phyloP scores from a whole-genome alignment of 1,140 invertebrate species.

The Zaprionus inermis region DNA sequence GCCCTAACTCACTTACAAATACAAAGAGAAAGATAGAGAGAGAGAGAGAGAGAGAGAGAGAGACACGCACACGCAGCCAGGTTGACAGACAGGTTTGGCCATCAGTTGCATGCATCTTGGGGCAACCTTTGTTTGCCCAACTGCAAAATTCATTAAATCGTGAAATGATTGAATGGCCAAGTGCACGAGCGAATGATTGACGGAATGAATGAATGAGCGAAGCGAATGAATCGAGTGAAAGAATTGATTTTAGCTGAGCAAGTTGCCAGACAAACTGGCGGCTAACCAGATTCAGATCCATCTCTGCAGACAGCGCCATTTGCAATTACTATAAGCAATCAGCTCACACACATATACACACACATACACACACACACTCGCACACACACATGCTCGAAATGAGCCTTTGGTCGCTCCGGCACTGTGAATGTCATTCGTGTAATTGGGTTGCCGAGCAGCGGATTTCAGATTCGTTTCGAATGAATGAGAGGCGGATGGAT shows the following conservation, averaged over 20 bases:
- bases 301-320: conserved; percentile 29
- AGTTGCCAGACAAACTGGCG: conserved; percentile 28
- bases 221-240: conserved; percentile 14
- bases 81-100: conserved; percentile 4
- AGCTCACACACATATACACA: conserved; percentile 11
- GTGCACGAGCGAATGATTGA: conserved; percentile 14
- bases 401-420: conserved; percentile 27
- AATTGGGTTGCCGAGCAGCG: conserved; percentile 66
- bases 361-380: conserved; percentile 9
- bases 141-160: conserved; percentile 17
- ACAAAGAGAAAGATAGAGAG: neutral
- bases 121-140: conserved; percentile 1
- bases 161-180: conserved; percentile 14
- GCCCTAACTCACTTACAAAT: neutral
- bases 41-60: neutral
- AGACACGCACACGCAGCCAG: neutral
- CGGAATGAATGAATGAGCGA: conserved; percentile 6
- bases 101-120: conserved; percentile 6
- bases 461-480: conserved; percentile 36
- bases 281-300: conserved; percentile 13
- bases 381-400: conserved; percentile 20
- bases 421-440: conserved; percentile 72
- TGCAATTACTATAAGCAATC: conserved; percentile 43
- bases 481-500: conserved; percentile 13
- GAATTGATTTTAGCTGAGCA: conserved; percentile 14